Evolutionary conservation across 2,888 invertebrate species (phyloP).

Genomic region (Melolontha melolontha): DNA sequence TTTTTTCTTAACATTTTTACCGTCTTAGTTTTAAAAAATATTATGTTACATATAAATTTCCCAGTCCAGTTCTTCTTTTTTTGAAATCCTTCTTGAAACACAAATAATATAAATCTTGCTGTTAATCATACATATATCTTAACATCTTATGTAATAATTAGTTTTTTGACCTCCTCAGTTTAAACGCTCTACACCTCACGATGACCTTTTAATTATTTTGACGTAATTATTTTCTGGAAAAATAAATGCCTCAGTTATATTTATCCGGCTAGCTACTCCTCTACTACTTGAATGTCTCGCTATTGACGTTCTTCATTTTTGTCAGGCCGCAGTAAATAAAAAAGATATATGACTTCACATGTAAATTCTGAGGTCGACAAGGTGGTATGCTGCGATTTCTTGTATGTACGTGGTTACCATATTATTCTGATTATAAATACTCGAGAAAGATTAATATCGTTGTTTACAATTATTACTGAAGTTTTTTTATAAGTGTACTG

Average conservation of each 20-base stretch:
- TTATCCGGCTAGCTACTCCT: not conserved
- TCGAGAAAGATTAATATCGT: no score
- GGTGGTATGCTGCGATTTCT: conserved; percentile 6
- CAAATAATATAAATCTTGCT: not conserved
- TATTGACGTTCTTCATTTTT: not conserved
- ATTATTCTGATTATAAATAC: no score
- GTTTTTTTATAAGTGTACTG: no score
- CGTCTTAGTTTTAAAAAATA: not conserved
- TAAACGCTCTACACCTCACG: conserved; percentile 1
- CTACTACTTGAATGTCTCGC: not conserved
- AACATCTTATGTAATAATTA: conserved; percentile 8
- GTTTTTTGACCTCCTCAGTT: conserved; percentile 5
- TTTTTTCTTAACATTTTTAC: not conserved
- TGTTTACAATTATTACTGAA: no score
- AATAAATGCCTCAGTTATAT: conserved; percentile 15
- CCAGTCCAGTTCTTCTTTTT: conserved; percentile 1
- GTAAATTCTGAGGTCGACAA: not conserved
- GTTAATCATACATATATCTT: conserved; percentile 4
- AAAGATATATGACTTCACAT: conserved; percentile 4
- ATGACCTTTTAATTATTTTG: conserved; percentile 30
- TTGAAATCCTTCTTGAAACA: not conserved
- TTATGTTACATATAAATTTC: conserved; percentile 14
- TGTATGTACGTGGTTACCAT: not conserved
- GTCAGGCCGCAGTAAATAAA: conserved; percentile 5
- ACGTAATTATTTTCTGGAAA: conserved; percentile 5